Base-by-base conservation (phyloP, 2,113 vertebrate genomes). In the Archocentrus centrarchus region DNA sequence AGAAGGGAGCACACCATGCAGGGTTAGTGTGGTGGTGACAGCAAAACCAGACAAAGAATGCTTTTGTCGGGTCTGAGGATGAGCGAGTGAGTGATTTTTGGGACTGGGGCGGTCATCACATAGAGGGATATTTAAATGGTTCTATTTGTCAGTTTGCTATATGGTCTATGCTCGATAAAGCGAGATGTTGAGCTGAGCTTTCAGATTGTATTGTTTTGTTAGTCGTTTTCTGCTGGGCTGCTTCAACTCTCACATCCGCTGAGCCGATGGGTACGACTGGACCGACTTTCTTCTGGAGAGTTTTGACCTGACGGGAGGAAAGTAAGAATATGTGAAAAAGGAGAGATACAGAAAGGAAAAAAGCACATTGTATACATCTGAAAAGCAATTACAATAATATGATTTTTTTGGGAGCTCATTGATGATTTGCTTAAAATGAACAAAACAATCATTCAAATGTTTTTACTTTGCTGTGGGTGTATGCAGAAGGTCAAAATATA, bases 211-310 rank as follows among this genome's bases (percentile, higher is more conserved):
- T 84, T 79, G 77, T 80, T 88, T 73, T 81, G n/a, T 84, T 83
- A n/a, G 13, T 39, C 63, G 82, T 41, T 89, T 83, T 80, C 82
- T 79, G 82, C 82, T 85, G 11, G 80, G 68, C 27, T 55, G 73
- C 50, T 73, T 84, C 55, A 81, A n/a, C 47, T 86, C 91, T 97
- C 96, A 99, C 96, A 99, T 98, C 96, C 97, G 96, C 96, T 90
- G 93, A 77, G 92, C 86, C 0, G 86, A 22, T 3, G 97, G 97
- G 8, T 94, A 95, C 75, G 92, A 97, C 95, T 97, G 98, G n/a
- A 96, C 93, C 59, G 97, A 97, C 96, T 98, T 97, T 95, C 97
- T 97, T 87, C 98, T 96, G 89, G 98, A 99, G 41, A 99, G 97
- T 92, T 99, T 99, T 89, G 98, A 99, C 93, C 98, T 99, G 84